These are phyloP conservation scores for Octonoba sinensis DNA, from an alignment of 2,888 invertebrate genomes.

Conservation along the genomic window DNA sequence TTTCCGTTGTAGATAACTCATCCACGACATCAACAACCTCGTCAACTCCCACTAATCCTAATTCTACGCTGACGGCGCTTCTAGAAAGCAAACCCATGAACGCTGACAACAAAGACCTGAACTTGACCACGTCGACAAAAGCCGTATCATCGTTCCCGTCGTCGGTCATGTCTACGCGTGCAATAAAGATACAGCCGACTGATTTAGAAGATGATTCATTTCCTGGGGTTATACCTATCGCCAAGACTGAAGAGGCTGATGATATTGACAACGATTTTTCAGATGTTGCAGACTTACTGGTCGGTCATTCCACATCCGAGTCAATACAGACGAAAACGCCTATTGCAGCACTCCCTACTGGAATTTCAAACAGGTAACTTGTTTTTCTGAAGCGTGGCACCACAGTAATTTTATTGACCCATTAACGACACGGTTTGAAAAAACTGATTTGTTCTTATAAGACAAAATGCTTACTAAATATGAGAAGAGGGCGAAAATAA, in stretches of 20 bases:
- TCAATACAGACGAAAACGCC: neutral
- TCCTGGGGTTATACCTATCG: constrained; percentile 10
- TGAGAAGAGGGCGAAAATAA: too few species aligned
- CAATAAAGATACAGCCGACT: neutral
- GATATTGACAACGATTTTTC: constrained; percentile 4
- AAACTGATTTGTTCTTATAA: too few species aligned
- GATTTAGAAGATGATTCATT: neutral
- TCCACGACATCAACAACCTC: neutral
- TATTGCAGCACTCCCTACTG: constrained; percentile 8
- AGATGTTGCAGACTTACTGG: constrained; percentile 1
- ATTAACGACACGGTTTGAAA: too few species aligned
- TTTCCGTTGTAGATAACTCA: neutral
- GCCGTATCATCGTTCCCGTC: constrained; percentile 5
- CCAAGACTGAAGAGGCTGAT: neutral
- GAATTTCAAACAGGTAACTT: constrained; percentile 33
- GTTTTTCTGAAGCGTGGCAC: neutral
- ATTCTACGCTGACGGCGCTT: constrained; percentile 48
- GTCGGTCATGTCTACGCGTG: constrained; percentile 4
- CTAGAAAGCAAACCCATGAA: constrained; percentile 54
- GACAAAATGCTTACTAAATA: too few species aligned
- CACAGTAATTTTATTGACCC: neutral
- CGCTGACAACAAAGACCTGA: constrained; percentile 13
- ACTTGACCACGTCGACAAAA: constrained; percentile 3
- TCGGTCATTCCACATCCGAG: neutral
- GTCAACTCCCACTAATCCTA: constrained; percentile 25